Percentiles rank a stretch among this genome's conserved stretches.
Evolutionary conservation across 2,113 vertebrate genomes (phyloP).

Genomic region (Tricholaema leucomelas): DNA sequence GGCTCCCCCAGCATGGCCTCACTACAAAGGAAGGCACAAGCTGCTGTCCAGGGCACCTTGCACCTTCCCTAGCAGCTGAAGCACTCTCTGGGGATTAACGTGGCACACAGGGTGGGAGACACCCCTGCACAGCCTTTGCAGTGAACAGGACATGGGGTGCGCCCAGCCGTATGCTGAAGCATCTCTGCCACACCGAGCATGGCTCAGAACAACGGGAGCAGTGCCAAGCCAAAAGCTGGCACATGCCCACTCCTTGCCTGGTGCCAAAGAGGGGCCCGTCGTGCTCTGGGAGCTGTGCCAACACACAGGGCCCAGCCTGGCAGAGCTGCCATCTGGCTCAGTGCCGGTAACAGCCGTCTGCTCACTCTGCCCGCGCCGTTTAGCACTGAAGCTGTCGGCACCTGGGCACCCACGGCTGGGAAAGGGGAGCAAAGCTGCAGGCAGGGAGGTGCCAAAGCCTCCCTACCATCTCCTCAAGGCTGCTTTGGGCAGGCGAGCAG

Average conservation of each 20-base stretch:
- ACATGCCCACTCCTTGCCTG: neutral
- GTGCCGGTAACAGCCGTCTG: neutral
- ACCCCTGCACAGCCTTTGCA: rapidly evolving
- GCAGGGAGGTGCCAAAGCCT: neutral
- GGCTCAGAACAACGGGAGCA: rapidly evolving
- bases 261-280: neutral
- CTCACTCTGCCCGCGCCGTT: neutral
- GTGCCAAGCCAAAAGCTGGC: neutral
- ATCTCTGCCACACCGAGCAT: neutral
- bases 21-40: neutral
- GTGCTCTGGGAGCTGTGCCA: neutral
- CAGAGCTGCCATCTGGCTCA: neutral
- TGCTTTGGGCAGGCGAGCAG: neutral
- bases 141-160: too few species aligned
- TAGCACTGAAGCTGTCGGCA: neutral
- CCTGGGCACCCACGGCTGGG: neutral
- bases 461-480: neutral
- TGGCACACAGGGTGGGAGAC: rapidly evolving
- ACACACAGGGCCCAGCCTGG: neutral
- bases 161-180: neutral
- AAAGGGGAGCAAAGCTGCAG: neutral
- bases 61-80: neutral
- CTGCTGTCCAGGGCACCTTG: neutral
- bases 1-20: rapidly evolving
- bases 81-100: rapidly evolving